Base-by-base conservation (phyloP, 2,888 invertebrate species). In the Andrena minutula region DNA sequence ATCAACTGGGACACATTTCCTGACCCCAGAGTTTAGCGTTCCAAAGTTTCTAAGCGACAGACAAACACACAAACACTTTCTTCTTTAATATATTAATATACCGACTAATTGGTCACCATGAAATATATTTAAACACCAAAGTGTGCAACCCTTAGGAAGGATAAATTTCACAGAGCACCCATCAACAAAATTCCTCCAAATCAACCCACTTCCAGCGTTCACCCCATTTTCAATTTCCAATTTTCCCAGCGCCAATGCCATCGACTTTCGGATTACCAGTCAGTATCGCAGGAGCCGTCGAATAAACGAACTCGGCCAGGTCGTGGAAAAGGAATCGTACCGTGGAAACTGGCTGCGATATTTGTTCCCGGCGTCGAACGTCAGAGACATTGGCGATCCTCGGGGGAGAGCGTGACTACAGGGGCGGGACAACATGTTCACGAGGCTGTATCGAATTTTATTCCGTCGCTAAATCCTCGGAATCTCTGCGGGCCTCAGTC, bases 401-500 rank as follows among this genome's bases (percentile, higher is more conserved):
- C 23, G n/a, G 53, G 75, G 83, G 73, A 75, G 61, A 58, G 35
- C 49, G 70, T 49, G 73, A 49, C 74, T n/a, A 69, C 51, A 49
- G 73, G 73, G 76, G 32, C 58, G 73, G 78, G 70, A 70, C 85
- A 86, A 82, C 88, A 86, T 91, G 90, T 91, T 91, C 91, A 89
- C 90, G 90, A 89, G 88, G 77, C 87, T 87, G 89, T 87, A 87
- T 89, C 86, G 88, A 88, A 91, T 91, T 91, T 92, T 92, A 91
- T 91, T 90, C 80, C 87, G 73, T 60, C 83, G 84, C 87, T 91
- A 91, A 91, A 91, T 91, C 91, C 91, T 86, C 82, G 88, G 41
- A 88, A 91, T 90, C 90, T 90, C 89, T 75, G 79, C 83, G 85
- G 84, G 65, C 81, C 60, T 78, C 26, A 60, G 75, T 61, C 73